Evolutionary conservation across 2,797 vertebrate genomes (phyloP).

Genomic region (Salmo trutta): DNA sequence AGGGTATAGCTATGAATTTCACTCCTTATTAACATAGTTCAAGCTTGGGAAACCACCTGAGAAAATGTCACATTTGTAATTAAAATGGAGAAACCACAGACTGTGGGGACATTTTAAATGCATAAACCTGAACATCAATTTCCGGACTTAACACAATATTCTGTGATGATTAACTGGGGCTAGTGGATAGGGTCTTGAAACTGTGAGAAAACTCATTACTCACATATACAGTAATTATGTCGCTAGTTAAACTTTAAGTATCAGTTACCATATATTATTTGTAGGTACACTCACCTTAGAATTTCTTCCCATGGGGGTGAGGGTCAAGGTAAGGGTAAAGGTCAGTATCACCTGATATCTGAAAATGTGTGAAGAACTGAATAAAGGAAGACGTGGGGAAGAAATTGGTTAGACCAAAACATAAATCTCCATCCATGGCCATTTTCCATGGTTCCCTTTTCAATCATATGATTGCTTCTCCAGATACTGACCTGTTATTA

Average conservation of each 20-base stretch:
- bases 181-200: not conserved
- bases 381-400: not conserved
- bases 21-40: conserved; percentile 25
- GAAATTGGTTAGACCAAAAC: not conserved
- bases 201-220: not conserved
- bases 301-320: not conserved
- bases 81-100: conserved; percentile 6
- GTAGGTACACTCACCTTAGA: not conserved
- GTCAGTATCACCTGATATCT: not conserved
- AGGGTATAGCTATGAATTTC: conserved; percentile 22
- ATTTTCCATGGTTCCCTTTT: conserved; percentile 17
- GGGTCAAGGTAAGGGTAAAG: conserved; percentile 8
- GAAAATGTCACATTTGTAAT: conserved; percentile 19
- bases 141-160: not conserved
- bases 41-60: conserved; percentile 16
- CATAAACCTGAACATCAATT: conserved; percentile 14
- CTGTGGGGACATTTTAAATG: conserved; percentile 20
- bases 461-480: conserved; percentile 21
- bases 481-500: conserved; percentile 7
- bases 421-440: conserved; percentile 12
- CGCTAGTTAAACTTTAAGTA: not conserved
- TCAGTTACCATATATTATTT: not conserved
- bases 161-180: conserved; percentile 5
- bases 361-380: not conserved
- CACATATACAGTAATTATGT: not conserved